Base-by-base conservation (phyloP, 1,140 invertebrate species). In the Oscheius sp. region DNA sequence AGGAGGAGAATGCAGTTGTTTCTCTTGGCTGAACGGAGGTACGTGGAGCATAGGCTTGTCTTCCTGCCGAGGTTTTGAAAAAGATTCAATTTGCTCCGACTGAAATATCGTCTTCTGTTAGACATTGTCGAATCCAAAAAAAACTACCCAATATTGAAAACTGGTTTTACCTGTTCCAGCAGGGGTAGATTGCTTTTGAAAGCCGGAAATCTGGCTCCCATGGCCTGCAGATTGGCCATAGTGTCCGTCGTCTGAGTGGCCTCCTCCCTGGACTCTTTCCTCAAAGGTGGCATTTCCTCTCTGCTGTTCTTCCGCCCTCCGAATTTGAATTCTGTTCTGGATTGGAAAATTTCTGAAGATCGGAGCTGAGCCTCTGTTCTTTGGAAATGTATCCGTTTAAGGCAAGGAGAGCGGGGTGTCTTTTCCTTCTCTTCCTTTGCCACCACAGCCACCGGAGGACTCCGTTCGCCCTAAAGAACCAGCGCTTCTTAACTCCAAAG, bases 311-410 rank as follows among this genome's bases (percentile, higher is more conserved):
- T n/a, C n/a, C n/a, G n/a, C n/a, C n/a, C n/a, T n/a, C n/a, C n/a
- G n/a, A n/a, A n/a, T n/a, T n/a, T n/a, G n/a, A n/a, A n/a, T n/a
- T n/a, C n/a, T n/a, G n/a, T n/a, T n/a, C 49, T 55, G 7, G 49
- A 55, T 23, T 55, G 49, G 49, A 55, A 55, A 15, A 55, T 4
- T 23, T 55, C 49, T 4, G 49, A 7, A 7, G 49, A 55, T 7
- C 49, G 7, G 15, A 55, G 49, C 23, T 55, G 49, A 20, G 49
- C 49, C 23, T 55, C 49, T 26, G 59, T 71, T 28, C 69, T 62
- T 46, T 71, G 69, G 36, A 74, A 74, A 49, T 74, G 72, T 15
- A 74, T 74, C 38, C 72, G 26, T 20, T 74, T 74, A 34, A 74
- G 52, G 35, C 72, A 74, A 10, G 72, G 72, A 0, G 72, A 74